phyloP scores from a whole-genome alignment of 2,888 invertebrate species.

The Drosophila buzzatii region DNA sequence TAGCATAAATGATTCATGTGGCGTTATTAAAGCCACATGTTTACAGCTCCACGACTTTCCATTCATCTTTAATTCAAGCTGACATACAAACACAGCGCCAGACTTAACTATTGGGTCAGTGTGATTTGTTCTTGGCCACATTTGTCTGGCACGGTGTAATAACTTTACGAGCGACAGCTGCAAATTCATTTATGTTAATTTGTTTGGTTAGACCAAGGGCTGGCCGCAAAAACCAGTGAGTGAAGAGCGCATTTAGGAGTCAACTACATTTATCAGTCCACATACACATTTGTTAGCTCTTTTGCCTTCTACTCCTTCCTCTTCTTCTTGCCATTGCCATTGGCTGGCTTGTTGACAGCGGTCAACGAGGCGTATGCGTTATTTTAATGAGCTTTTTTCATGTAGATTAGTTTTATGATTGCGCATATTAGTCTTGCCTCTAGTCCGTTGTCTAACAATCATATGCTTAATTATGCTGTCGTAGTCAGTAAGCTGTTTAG shows the following conservation, averaged over 20 bases:
- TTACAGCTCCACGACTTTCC: slow-evolving; percentile 42
- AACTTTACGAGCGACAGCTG: slow-evolving; percentile 71
- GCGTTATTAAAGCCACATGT: slow-evolving; percentile 71
- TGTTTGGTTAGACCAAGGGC: slow-evolving; percentile 64
- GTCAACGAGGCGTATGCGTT: slow-evolving; percentile 68
- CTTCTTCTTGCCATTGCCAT: slow-evolving; percentile 7
- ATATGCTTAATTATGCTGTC: slow-evolving; percentile 61
- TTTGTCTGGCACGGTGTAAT: slow-evolving; percentile 62
- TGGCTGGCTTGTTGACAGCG: slow-evolving; percentile 56
- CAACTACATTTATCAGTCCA: slow-evolving; percentile 37
- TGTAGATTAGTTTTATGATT: slow-evolving; percentile 79
- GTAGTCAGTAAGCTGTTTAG: slow-evolving; percentile 11
- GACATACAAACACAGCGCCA: slow-evolving; percentile 1
- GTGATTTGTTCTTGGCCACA: slow-evolving; percentile 58
- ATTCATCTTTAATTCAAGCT: slow-evolving; percentile 67
- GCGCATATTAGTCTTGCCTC: slow-evolving; percentile 62
- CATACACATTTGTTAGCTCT: slow-evolving; percentile 61
- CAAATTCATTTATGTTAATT: slow-evolving; percentile 81
- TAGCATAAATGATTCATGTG: slow-evolving; percentile 75
- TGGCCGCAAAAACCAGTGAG: slow-evolving; percentile 50
- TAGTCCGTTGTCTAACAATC: slow-evolving; percentile 31
- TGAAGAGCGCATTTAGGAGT: slow-evolving; percentile 33
- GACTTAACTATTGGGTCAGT: slow-evolving; percentile 68
- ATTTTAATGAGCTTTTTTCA: slow-evolving; percentile 77
- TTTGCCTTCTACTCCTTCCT: neutral